Evolutionary conservation across 2,888 invertebrate genomes (phyloP).

Genomic region (Cerastoderma edule): DNA sequence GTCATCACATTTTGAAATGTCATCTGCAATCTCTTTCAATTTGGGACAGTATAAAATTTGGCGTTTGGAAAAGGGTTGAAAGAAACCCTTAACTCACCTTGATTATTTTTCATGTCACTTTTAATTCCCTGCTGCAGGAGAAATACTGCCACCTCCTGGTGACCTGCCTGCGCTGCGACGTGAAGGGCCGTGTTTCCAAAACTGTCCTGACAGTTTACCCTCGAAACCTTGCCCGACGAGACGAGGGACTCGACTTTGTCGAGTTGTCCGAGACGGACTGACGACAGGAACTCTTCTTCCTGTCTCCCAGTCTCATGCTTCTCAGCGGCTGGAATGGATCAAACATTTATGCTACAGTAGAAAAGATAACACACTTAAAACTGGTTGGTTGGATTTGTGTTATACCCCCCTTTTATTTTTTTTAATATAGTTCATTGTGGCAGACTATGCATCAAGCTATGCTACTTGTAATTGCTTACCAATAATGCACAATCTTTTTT

Average conservation of each 20-base stretch:
- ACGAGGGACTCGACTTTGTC: conserved; percentile 87
- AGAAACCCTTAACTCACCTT: too few species aligned
- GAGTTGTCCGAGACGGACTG: conserved; percentile 87
- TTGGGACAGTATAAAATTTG: too few species aligned
- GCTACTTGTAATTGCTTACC: neutral
- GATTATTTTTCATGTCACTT: conserved; percentile 87
- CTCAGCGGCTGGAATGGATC: conserved; percentile 85
- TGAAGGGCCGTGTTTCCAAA: conserved; percentile 89
- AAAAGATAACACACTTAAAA: neutral
- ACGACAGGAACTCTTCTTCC: conserved; percentile 86
- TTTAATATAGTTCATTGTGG: neutral
- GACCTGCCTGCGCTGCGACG: conserved; percentile 88
- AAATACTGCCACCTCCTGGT: conserved; percentile 87
- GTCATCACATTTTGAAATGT: too few species aligned
- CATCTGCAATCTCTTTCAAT: too few species aligned
- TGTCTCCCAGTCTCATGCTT: conserved; percentile 86
- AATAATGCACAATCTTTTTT: neutral
- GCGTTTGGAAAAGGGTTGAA: too few species aligned
- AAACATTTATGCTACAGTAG: neutral
- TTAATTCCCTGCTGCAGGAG: conserved; percentile 89
- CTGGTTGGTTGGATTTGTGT: neutral
- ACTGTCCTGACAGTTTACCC: conserved; percentile 88
- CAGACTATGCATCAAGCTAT: too few species aligned
- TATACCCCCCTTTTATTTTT: neutral
- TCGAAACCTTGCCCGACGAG: conserved; percentile 86